These are phyloP conservation scores for Seison nebaliae DNA, from an alignment of 1,140 invertebrate species.

Conservation along the genomic window DNA sequence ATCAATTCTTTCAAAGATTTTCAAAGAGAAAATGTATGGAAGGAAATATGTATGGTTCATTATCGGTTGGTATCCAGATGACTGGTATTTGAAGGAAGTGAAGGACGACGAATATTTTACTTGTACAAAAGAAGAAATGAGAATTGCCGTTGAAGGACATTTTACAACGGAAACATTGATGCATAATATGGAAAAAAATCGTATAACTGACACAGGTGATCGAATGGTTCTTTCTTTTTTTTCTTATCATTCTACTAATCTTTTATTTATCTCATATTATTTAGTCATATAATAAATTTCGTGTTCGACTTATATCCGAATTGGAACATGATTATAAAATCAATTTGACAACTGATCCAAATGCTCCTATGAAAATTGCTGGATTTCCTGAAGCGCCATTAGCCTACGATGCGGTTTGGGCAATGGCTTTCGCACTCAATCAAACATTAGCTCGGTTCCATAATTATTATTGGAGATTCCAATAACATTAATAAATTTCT, in stretches of 20 bases:
- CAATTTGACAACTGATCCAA: too few relatives aligned
- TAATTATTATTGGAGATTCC: slow-evolving; percentile 11
- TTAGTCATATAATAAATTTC: too few relatives aligned
- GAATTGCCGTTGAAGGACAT: slow-evolving; percentile 68
- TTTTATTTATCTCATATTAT: too few relatives aligned
- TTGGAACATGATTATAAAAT: too few relatives aligned
- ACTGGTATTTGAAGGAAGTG: slow-evolving; percentile 73
- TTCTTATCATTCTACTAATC: too few relatives aligned
- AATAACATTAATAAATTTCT: slow-evolving; percentile 8
- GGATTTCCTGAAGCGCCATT: slow-evolving; percentile 91
- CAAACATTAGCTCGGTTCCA: slow-evolving; percentile 35
- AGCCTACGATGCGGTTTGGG: slow-evolving; percentile 96
- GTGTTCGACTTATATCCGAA: too few relatives aligned
- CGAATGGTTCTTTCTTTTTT: too few relatives aligned
- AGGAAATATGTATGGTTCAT: slow-evolving; percentile 96
- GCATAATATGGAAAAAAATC: too few relatives aligned
- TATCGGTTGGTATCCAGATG: slow-evolving; percentile 97
- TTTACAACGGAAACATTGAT: slow-evolving; percentile 89
- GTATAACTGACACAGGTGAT: too few relatives aligned
- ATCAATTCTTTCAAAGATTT: slow-evolving; percentile 29
- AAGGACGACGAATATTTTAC: slow-evolving; percentile 60
- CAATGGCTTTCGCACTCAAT: slow-evolving; percentile 77
- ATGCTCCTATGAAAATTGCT: too few relatives aligned
- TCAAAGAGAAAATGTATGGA: slow-evolving; percentile 71
- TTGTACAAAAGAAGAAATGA: slow-evolving; percentile 71